A percentile compares a stretch with the other conserved stretches of the same genome.
phyloP scores from a whole-genome alignment of 1,140 invertebrate genomes.

The Drosophila setifemur region DNA sequence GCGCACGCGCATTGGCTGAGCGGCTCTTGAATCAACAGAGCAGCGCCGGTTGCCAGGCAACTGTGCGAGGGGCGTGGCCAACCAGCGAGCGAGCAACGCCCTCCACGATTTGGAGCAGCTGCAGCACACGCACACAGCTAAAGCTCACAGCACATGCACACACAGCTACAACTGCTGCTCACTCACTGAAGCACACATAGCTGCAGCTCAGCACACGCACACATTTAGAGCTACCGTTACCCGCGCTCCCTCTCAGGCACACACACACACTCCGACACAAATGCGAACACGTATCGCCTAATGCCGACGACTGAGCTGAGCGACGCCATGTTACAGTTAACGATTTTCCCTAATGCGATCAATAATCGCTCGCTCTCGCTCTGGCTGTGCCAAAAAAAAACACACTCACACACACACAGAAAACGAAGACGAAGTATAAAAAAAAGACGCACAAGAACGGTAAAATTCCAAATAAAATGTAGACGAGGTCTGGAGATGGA shows the following conservation, averaged over 20 bases:
- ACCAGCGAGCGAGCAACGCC: slow-evolving; percentile 57
- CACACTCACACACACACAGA: no score
- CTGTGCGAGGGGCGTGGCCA: slow-evolving; percentile 1
- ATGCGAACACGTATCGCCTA: slow-evolving; percentile 16
- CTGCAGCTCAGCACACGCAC: no score
- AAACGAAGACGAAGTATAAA: no score
- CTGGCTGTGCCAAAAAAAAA: slow-evolving; percentile 1
- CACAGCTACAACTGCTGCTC: background rate
- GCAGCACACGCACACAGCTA: slow-evolving; percentile 11
- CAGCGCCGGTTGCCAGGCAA: slow-evolving; percentile 61
- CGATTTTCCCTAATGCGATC: slow-evolving; percentile 80
- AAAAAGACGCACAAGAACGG: background rate
- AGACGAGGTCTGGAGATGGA: slow-evolving; percentile 26
- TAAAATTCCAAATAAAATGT: background rate
- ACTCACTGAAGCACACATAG: background rate
- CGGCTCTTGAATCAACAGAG: slow-evolving; percentile 71
- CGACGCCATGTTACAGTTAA: slow-evolving; percentile 80
- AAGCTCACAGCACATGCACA: background rate
- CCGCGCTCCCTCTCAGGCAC: no score
- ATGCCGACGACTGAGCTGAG: slow-evolving; percentile 54
- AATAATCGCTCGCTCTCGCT: slow-evolving; percentile 68
- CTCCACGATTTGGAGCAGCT: slow-evolving; percentile 43
- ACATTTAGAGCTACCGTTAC: no score
- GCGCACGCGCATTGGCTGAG: slow-evolving; percentile 70
- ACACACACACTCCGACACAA: background rate